These are phyloP conservation scores for Taphrorychus bicolor DNA, from an alignment of 2,888 invertebrate species.

Conservation along the genomic window DNA sequence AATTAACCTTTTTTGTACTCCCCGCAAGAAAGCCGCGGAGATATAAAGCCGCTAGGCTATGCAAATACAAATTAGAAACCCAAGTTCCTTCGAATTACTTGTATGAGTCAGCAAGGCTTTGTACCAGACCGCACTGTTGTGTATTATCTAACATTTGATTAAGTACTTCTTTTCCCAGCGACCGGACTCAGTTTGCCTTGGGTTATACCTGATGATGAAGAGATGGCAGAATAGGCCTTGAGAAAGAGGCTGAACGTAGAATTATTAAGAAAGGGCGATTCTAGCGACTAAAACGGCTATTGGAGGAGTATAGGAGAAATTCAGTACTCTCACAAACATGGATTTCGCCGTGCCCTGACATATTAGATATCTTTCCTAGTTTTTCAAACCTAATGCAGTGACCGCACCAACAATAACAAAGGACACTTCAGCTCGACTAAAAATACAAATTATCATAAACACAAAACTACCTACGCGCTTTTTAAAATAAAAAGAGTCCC, in stretches of 20 bases:
- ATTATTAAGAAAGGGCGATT: no score
- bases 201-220: background rate
- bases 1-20: background rate
- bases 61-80: background rate
- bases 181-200: constrained; percentile 25
- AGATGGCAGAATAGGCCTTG: background rate
- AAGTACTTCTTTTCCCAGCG: constrained; percentile 6
- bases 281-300: no score
- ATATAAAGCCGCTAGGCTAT: background rate
- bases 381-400: background rate
- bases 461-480: constrained; percentile 33
- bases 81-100: constrained; percentile 8
- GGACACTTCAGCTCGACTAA: constrained; percentile 23
- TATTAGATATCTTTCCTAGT: background rate
- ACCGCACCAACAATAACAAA: constrained; percentile 8
- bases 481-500: constrained; percentile 25
- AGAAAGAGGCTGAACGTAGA: no score
- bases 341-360: background rate
- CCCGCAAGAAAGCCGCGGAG: background rate
- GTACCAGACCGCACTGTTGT: constrained; percentile 19
- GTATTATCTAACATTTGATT: constrained; percentile 29
- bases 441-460: constrained; percentile 33
- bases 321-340: no score
- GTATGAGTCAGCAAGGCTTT: constrained; percentile 33
- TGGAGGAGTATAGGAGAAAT: no score